These are phyloP conservation scores for Hozukius guyotensis DNA, from an alignment of 2,797 vertebrate species.

Conservation along the genomic window DNA sequence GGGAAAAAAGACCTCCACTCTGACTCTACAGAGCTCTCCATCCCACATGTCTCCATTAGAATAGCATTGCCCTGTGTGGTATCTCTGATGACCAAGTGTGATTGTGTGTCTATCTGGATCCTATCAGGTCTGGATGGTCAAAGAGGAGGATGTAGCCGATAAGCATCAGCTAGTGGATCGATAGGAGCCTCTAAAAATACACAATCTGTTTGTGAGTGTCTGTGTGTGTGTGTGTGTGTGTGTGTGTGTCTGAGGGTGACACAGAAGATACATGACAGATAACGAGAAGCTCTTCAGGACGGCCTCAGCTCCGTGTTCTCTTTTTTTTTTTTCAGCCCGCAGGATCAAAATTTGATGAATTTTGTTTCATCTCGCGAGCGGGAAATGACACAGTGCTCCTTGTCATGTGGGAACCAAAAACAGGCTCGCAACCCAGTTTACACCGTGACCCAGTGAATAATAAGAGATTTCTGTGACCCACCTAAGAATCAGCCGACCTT, in stretches of 20 bases:
- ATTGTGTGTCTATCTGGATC: constrained; percentile 69
- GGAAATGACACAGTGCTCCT: constrained; percentile 51
- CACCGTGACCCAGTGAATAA: constrained; percentile 61
- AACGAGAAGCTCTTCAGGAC: constrained; percentile 38
- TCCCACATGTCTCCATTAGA: constrained; percentile 65
- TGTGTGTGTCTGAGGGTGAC: constrained; percentile 43
- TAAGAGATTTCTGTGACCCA: constrained; percentile 57
- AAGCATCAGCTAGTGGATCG: constrained; percentile 68
- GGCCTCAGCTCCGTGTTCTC: constrained; percentile 8
- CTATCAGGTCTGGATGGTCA: constrained; percentile 68
- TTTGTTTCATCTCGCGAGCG: constrained; percentile 37
- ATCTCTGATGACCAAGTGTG: constrained; percentile 68
- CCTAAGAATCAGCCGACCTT: constrained; percentile 48
- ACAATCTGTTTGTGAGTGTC: constrained; percentile 11
- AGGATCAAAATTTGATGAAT: constrained; percentile 58
- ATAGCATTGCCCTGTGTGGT: constrained; percentile 28
- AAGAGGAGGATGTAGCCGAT: constrained; percentile 75
- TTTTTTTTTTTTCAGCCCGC: constrained; percentile 9
- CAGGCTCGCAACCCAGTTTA: constrained; percentile 57
- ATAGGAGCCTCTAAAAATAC: constrained; percentile 64
- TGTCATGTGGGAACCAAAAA: constrained; percentile 63
- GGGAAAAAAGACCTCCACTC: neutral
- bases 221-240: constrained; percentile 37
- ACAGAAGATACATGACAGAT: constrained; percentile 55
- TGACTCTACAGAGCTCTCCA: constrained; percentile 26